Percentiles rank a stretch among this genome's conserved stretches.
Evolutionary conservation across 37 sponge, comb jelly and placozoan genomes (phyloP).

Genomic region (Chondrosia reniformis): DNA sequence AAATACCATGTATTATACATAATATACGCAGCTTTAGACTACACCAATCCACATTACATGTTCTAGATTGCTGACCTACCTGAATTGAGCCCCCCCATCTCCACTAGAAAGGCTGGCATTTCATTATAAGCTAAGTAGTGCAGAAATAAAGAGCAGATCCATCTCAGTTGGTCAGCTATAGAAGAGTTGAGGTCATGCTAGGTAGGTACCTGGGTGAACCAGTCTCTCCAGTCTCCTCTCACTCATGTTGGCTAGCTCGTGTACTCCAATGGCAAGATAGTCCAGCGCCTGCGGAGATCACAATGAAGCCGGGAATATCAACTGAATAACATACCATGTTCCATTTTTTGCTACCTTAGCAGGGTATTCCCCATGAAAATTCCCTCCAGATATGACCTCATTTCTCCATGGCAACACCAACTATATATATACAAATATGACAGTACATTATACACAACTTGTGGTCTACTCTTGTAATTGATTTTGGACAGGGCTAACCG

Average conservation of each 20-base stretch:
- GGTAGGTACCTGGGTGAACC: slow-evolving; percentile 77
- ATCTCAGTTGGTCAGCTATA: not conserved
- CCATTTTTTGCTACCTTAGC: slow-evolving; percentile 72
- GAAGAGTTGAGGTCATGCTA: not conserved
- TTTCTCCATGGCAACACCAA: slow-evolving; percentile 61
- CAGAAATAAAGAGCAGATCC: not conserved
- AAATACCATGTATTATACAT: no score
- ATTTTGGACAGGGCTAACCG: slow-evolving; percentile 43
- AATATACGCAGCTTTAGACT: no score
- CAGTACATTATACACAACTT: not conserved
- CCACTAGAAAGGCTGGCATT: slow-evolving; percentile 91
- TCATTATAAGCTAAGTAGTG: slow-evolving; percentile 48
- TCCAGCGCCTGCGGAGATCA: slow-evolving; percentile 64
- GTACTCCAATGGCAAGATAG: slow-evolving; percentile 92
- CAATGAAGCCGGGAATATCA: not conserved
- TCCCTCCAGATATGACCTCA: slow-evolving; percentile 85
- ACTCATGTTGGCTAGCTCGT: slow-evolving; percentile 93
- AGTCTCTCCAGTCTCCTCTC: slow-evolving; percentile 88
- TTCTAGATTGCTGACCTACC: slow-evolving; percentile 16
- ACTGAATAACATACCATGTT: not conserved
- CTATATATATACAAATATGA: slow-evolving; percentile 25
- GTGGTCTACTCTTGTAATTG: not conserved
- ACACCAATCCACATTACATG: no score
- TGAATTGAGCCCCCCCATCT: slow-evolving; percentile 86
- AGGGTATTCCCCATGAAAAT: slow-evolving; percentile 99